Percentiles rank a stretch among this genome's conserved stretches.
Evolutionary conservation across 2,888 invertebrate species (phyloP).

Genomic region (Pedicia rivosa): DNA sequence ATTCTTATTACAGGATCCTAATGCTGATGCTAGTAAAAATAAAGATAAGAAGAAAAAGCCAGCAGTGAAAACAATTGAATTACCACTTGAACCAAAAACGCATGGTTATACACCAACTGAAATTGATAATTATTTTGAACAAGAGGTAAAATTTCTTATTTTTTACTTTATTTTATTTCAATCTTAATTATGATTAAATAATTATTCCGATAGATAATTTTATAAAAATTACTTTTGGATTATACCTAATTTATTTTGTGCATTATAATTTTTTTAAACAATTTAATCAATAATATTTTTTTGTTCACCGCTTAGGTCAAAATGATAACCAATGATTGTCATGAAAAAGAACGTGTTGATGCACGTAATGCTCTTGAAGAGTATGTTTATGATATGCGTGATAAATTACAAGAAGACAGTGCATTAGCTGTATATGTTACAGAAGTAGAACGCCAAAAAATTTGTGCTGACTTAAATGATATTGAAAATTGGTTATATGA

Average conservation of each 20-base stretch:
- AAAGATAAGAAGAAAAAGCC: slow-evolving; percentile 65
- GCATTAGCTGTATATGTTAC: slow-evolving; percentile 59
- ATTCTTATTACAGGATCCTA: slow-evolving; percentile 25
- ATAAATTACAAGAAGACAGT: slow-evolving; percentile 65
- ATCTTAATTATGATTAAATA: slow-evolving; percentile 7
- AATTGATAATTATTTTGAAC: slow-evolving; percentile 57
- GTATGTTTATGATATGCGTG: slow-evolving; percentile 92
- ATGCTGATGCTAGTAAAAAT: slow-evolving; percentile 35
- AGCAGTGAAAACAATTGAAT: slow-evolving; percentile 61
- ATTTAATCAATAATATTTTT: slow-evolving; percentile 7
- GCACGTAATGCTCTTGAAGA: slow-evolving; percentile 96
- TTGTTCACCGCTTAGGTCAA: slow-evolving; percentile 48
- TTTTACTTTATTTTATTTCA: slow-evolving; percentile 1
- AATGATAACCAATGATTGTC: slow-evolving; percentile 72
- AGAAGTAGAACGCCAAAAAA: slow-evolving; percentile 45
- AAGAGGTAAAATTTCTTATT: slow-evolving; percentile 42
- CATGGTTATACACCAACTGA: slow-evolving; percentile 56
- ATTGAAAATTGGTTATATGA: slow-evolving; percentile 97
- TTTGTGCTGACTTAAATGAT: slow-evolving; percentile 54
- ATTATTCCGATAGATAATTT: background rate
- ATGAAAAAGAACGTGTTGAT: slow-evolving; percentile 90
- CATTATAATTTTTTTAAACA: slow-evolving; percentile 2
- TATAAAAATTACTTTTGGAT: background rate
- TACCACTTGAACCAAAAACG: slow-evolving; percentile 64
- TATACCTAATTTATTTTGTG: background rate